These are phyloP conservation scores for Clupea harengus DNA, from an alignment of 2,113 vertebrate species.

Conservation along the genomic window DNA sequence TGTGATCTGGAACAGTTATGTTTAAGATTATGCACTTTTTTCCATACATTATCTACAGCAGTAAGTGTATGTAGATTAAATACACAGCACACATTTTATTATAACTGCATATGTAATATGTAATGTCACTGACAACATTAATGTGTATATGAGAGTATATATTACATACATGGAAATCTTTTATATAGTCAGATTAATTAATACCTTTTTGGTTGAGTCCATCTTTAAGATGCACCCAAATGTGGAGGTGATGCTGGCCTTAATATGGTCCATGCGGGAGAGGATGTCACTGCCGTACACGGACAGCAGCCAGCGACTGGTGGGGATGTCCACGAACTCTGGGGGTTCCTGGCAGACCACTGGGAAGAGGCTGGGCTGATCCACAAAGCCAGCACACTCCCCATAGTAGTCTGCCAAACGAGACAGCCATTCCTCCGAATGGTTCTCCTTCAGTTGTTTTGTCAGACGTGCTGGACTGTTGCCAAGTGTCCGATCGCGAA, in stretches of 20 bases:
- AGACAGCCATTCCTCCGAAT: too few relatives aligned
- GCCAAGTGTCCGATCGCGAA: too few relatives aligned
- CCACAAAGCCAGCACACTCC: constrained; percentile 22
- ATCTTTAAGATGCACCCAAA: constrained; percentile 32
- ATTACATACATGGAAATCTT: too few relatives aligned
- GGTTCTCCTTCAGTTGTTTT: too few relatives aligned
- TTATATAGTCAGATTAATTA: constrained; percentile 1
- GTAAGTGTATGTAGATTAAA: too few relatives aligned
- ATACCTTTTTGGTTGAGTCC: constrained; percentile 35
- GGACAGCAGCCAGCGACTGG: too few relatives aligned
- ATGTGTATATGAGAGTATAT: not conserved
- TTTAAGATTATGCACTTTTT: not conserved
- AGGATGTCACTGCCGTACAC: constrained; percentile 40
- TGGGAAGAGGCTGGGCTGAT: constrained; percentile 10
- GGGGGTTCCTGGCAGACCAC: too few relatives aligned
- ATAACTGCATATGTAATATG: not conserved
- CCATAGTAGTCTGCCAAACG: constrained; percentile 10
- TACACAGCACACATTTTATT: not conserved
- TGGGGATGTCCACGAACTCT: too few relatives aligned
- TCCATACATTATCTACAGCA: not conserved
- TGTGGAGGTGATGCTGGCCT: constrained; percentile 39
- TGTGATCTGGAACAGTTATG: constrained; percentile 31
- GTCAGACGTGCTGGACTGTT: too few relatives aligned
- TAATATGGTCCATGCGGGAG: too few relatives aligned
- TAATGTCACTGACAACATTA: not conserved